These are phyloP conservation scores for Channallabes apus DNA, from an alignment of 2,797 vertebrate genomes.

Conservation along the genomic window DNA sequence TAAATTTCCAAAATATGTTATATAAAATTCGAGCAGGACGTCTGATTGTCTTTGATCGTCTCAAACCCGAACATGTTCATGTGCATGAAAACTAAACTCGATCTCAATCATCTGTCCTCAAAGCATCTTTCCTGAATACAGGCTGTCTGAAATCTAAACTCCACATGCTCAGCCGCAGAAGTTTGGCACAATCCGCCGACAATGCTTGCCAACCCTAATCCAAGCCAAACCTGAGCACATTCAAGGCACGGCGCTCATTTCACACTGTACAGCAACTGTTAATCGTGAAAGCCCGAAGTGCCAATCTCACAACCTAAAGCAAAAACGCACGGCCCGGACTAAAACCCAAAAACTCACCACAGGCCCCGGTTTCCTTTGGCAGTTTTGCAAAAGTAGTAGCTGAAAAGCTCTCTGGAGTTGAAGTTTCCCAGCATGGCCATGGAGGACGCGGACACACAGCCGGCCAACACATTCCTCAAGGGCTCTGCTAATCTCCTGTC, in stretches of 20 bases:
- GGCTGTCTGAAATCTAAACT: constrained; percentile 8
- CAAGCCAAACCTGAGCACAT: constrained; percentile 35
- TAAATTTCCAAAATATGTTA: background rate
- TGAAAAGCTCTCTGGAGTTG: constrained; percentile 79
- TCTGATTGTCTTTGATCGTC: background rate
- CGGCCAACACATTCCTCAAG: constrained; percentile 69
- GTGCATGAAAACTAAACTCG: background rate
- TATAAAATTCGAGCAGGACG: background rate
- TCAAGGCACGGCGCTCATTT: constrained; percentile 15
- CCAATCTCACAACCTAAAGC: constrained; percentile 23
- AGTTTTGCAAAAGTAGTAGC: constrained; percentile 79
- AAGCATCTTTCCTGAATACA: constrained; percentile 20
- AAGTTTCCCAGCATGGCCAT: constrained; percentile 79
- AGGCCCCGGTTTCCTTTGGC: constrained; percentile 78
- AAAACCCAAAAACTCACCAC: constrained; percentile 70
- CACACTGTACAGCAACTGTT: constrained; percentile 13
- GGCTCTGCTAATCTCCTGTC: constrained; percentile 73
- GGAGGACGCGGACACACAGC: constrained; percentile 65
- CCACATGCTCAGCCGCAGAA: constrained; percentile 22
- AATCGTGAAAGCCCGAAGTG: constrained; percentile 19
- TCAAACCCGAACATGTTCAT: background rate
- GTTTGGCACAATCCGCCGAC: constrained; percentile 14
- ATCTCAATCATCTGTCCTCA: background rate
- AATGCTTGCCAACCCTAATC: constrained; percentile 10
- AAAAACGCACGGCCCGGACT: background rate